Evolutionary conservation across 2,888 invertebrate genomes (phyloP), one percentile per base, ranked within the genome.

Genomic region (Tetanocera ferruginea): DNA sequence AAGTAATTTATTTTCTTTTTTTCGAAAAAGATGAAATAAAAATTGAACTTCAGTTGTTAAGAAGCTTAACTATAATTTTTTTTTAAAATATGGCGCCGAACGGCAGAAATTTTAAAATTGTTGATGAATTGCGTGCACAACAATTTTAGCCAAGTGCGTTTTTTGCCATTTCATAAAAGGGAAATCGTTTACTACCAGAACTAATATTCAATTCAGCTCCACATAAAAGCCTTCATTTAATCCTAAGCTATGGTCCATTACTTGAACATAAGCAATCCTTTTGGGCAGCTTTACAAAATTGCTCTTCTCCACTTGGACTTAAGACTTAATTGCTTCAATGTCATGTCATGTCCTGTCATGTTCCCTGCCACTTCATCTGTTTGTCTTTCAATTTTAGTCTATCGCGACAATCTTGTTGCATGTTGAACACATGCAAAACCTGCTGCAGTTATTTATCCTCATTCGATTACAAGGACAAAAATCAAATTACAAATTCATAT

Each of bases 401-500:
- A 28, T 66, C 28, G 28, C 31, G 28, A 34, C 31, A 9, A 34
- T 37, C 28, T 34, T 66, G 66, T 34, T 66, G 51, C 69, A 49
- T 43, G 69, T 17, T 49, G 3, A 28, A 28, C 9, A 28, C 5
- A 23, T 19, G 23, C 19, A 23, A n/a, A 43, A 52, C 43, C 49
- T 49, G n/a, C 34, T 31, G 14, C 19, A n/a, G 23, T 25, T 28
- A 60, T 60, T 23, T 60, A 17, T 70, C 70, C 28, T 31, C 52
- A n/a, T 25, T 25, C 60, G 49, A 28, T 62, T 60, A 73, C 62
- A 49, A 62, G 28, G 62, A 25, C 62, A 49, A 28, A 73, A 49
- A 37, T 62, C 60, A 49, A 73, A 73, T 62, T 73, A 62, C 49
- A 73, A 73, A 60, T 49, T 73, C 25, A 60, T 73, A 62, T 62